These are phyloP conservation scores for Bostrychus sinensis DNA, from an alignment of 2,113 vertebrate species.

Conservation along the genomic window DNA sequence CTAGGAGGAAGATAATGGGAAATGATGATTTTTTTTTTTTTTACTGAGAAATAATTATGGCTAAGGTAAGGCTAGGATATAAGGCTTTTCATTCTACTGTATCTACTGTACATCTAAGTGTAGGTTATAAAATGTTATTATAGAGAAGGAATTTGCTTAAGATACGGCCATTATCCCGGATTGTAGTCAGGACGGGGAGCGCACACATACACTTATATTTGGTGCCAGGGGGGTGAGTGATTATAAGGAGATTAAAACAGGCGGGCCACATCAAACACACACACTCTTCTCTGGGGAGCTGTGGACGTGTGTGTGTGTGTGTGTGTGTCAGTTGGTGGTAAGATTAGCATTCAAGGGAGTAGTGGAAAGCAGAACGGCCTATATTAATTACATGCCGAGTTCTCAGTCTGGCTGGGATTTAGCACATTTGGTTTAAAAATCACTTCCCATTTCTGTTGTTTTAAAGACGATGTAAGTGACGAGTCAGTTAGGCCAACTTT, in stretches of 20 bases:
- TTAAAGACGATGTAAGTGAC: conserved; percentile 1
- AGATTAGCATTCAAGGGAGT: conserved; percentile 53
- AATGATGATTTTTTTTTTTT: conserved; percentile 40
- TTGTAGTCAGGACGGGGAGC: conserved; percentile 18
- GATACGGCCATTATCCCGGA: conserved; percentile 46
- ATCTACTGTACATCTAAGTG: conserved; percentile 20
- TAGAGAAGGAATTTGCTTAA: conserved; percentile 63
- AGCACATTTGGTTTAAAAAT: conserved; percentile 31
- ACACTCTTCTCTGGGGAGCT: conserved; percentile 34
- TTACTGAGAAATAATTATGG: too few species aligned
- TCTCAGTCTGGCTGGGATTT: conserved; percentile 37
- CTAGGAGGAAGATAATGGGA: conserved; percentile 14
- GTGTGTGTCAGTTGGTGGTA: conserved; percentile 29
- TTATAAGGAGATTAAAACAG: conserved; percentile 73
- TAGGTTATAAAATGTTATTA: conserved; percentile 41
- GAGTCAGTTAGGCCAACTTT: background rate
- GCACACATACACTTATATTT: conserved; percentile 26
- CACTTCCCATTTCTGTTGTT: conserved; percentile 54
- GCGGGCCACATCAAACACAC: conserved; percentile 64
- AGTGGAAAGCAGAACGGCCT: conserved; percentile 20
- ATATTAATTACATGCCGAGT: conserved; percentile 56
- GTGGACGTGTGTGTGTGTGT: conserved; percentile 5
- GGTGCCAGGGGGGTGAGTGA: conserved; percentile 41
- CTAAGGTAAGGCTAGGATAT: too few species aligned
- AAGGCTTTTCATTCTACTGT: too few species aligned